Conservation (phyloP, 2,888 invertebrate species). For the Caenorhabditis drosophilae region DNA sequence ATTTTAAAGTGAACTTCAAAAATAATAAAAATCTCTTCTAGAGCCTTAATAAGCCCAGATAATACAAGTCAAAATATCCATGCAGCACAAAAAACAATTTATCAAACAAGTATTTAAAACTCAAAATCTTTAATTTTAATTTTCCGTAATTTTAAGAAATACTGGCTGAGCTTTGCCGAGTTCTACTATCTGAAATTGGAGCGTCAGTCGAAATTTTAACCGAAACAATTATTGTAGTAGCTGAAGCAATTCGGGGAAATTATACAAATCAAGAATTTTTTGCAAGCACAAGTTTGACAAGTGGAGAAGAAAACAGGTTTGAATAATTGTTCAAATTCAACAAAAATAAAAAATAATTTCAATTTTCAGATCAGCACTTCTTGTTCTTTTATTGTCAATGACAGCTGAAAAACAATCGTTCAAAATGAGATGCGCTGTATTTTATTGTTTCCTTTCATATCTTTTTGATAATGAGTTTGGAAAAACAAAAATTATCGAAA, state of each 20-base stretch:
- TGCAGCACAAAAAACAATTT: conserved; percentile 87
- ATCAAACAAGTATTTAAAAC: conserved; percentile 76
- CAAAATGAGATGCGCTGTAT: conserved; percentile 84
- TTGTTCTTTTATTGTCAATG: conserved; percentile 95
- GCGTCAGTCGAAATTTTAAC: conserved; percentile 87
- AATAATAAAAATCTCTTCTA: no score
- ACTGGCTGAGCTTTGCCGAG: conserved; percentile 82
- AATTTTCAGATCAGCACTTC: conserved; percentile 83
- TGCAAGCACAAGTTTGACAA: conserved; percentile 72
- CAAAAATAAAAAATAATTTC: no score
- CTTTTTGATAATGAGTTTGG: conserved; percentile 88
- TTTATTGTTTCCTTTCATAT: conserved; percentile 96
- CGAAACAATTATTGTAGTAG: conserved; percentile 84
- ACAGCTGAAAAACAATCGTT: conserved; percentile 97
- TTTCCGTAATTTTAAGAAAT: conserved; percentile 72
- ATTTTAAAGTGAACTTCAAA: background rate
- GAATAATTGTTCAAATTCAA: no score
- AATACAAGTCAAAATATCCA: conserved; percentile 82
- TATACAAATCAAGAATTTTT: conserved; percentile 88
- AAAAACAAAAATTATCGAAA: conserved; percentile 78
- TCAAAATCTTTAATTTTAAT: background rate
- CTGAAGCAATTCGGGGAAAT: conserved; percentile 90
- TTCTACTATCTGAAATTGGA: conserved; percentile 87
- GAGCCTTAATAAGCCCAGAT: conserved; percentile 87
- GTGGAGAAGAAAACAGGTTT: conserved; percentile 25